Percentiles rank a stretch among this genome's conserved stretches.
These are phyloP conservation scores for Chunga burmeisteri DNA, from an alignment of 2,113 vertebrate genomes.

Conservation along the genomic window DNA sequence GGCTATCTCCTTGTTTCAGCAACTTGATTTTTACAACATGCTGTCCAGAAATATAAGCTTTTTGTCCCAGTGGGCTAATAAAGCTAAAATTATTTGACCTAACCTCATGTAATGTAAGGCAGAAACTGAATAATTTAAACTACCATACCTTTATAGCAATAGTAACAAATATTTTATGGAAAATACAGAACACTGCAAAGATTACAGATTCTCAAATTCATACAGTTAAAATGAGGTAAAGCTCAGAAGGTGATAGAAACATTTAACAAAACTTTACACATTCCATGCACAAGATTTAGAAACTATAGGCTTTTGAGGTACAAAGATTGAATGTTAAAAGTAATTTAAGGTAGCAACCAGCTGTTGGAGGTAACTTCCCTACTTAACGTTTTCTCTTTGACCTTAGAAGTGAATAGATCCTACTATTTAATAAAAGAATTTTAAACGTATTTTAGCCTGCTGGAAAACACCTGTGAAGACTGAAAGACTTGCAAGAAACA, in stretches of 20 bases:
- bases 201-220: background rate
- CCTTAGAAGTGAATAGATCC: background rate
- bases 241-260: background rate
- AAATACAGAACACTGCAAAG: background rate
- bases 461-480: background rate
- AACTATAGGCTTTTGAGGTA: background rate
- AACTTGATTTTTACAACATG: background rate
- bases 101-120: background rate
- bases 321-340: background rate
- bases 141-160: background rate
- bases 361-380: background rate
- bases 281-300: background rate
- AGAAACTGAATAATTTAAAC: background rate
- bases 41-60: background rate
- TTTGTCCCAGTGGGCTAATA: background rate
- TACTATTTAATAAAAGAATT: background rate
- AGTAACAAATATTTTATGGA: background rate
- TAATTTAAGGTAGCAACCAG: background rate
- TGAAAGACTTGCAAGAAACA: background rate
- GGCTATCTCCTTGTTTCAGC: background rate
- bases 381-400: background rate
- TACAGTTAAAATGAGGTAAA: background rate
- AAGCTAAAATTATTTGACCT: background rate
- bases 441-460: background rate
- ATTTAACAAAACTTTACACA: background rate